Conservation (phyloP, 1,140 invertebrate species). For the Drosophila dunni region DNA sequence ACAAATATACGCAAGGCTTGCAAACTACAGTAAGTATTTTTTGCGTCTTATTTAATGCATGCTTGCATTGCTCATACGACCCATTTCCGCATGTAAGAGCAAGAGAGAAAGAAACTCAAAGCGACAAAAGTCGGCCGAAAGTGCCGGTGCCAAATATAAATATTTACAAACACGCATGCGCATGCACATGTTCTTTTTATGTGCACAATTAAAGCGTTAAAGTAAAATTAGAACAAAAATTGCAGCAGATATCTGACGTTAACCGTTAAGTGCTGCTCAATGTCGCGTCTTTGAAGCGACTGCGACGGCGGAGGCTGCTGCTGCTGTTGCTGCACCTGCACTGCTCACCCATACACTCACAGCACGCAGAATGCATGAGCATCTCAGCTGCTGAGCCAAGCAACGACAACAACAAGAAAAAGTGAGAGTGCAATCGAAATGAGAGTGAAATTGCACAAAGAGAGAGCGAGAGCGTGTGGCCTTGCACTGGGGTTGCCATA, state of each 20-base stretch:
- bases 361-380: conserved; percentile 8
- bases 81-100: conserved; percentile 50
- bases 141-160: conserved; percentile 42
- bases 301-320: conserved; percentile 18
- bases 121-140: conserved; percentile 72
- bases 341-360: conserved; percentile 7
- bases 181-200: conserved; percentile 25
- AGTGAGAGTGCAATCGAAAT: conserved; percentile 36
- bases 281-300: conserved; percentile 32
- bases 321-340: conserved; percentile 28
- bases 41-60: conserved; percentile 56
- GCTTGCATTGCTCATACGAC: conserved; percentile 66
- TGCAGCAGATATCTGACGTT: conserved; percentile 25
- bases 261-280: conserved; percentile 70
- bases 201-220: conserved; percentile 17
- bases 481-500: conserved; percentile 19
- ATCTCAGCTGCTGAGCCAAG: conserved; percentile 6
- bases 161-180: conserved; percentile 35
- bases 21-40: conserved; percentile 29
- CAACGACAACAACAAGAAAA: conserved; percentile 28
- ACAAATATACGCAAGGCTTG: conserved; percentile 27
- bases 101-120: conserved; percentile 19
- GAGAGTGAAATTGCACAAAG: conserved; percentile 46
- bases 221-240: conserved; percentile 59
- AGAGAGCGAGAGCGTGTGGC: conserved; percentile 18